Base-by-base conservation (phyloP, 2,113 vertebrate genomes). In the Rynchops niger region DNA sequence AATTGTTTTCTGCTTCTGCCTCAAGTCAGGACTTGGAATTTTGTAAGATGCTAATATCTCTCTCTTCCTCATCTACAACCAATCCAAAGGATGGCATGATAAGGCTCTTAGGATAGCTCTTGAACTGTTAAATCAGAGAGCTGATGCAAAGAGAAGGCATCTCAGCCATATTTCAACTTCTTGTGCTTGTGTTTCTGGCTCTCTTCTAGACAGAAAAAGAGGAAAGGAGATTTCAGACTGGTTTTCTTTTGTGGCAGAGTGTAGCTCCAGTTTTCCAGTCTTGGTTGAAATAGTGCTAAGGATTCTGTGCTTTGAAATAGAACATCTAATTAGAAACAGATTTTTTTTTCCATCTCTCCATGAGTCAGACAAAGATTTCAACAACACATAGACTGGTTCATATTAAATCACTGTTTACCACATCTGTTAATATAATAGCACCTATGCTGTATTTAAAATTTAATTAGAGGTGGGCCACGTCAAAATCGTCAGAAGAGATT, bases 341-440 rank as follows among this genome's bases (percentile, higher is more conserved):
- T 23, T 82, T 88, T 52, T 52, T 36, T 92, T 80, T 43, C 83
- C 42, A 27, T 67, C 79, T 94, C 70, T 73, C 66, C 23, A 2
- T 97, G 96, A 98, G 91, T 97, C 96, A 97, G 93, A 59, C 30
- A 76, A 70, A 88, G 71, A 96, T 97, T 95, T 97, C 95, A 94
- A 78, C 93, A 97, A 88, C 82, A 47, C 56, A 32, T 27, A 59
- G 86, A 63, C 74, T 62, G 50, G 63, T 85, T 96, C 81, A 43
- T 86, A 93, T 80, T 96, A 97, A 98, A 97, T 97, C 89, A 95
- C 86, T 97, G 94, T 97, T 97, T 97, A 97, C 97, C 81, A 14
- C 96, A 88, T 79, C 84, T 83, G 59, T 93, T 90, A 80, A 73
- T 93, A 56, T 93, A 94, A 92, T 96, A 94, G 89, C 87, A 96